Percentiles rank a stretch among this genome's conserved stretches.
These are phyloP conservation scores for Lathronympha strigana DNA, from an alignment of 2,888 invertebrate species.

Conservation along the genomic window DNA sequence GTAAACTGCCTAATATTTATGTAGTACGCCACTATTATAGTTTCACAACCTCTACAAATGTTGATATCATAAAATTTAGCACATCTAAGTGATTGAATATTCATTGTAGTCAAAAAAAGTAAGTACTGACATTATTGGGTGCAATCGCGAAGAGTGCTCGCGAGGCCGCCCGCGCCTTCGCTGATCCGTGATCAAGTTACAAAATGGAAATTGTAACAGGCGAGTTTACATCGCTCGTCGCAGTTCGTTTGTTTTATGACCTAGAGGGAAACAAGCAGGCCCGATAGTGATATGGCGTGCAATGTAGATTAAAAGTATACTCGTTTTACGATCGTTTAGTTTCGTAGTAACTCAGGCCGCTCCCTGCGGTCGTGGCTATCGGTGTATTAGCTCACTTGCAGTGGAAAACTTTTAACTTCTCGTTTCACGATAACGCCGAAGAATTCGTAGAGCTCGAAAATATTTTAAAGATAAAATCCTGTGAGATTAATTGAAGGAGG, in stretches of 20 bases:
- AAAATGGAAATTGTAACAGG: conserved; percentile 36
- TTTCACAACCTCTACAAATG: not conserved
- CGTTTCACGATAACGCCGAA: conserved; percentile 56
- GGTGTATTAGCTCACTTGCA: conserved; percentile 37
- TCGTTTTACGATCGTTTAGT: conserved; percentile 38
- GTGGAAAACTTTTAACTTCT: conserved; percentile 55
- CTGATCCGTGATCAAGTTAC: conserved; percentile 34
- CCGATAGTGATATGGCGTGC: conserved; percentile 18
- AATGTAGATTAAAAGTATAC: conserved; percentile 39
- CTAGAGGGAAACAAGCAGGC: conserved; percentile 19
- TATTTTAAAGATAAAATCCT: conserved; percentile 63
- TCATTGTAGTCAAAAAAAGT: conserved; percentile 57
- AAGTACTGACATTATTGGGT: conserved; percentile 34
- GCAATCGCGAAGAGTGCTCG: conserved; percentile 40
- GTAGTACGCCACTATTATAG: not conserved
- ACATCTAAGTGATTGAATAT: conserved; percentile 60
- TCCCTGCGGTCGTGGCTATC: conserved; percentile 35
- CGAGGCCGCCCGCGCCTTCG: conserved; percentile 22
- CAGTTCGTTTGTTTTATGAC: conserved; percentile 35
- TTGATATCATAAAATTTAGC: conserved; percentile 5
- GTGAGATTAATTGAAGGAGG: conserved; percentile 62
- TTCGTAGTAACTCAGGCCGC: conserved; percentile 21
- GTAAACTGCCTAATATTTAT: not conserved
- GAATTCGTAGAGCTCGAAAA: conserved; percentile 58
- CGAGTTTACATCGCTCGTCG: conserved; percentile 37